Evolutionary conservation across 2,888 invertebrate species (phyloP), one percentile per base, ranked within the genome.

Genomic region (Meta bourneti): DNA sequence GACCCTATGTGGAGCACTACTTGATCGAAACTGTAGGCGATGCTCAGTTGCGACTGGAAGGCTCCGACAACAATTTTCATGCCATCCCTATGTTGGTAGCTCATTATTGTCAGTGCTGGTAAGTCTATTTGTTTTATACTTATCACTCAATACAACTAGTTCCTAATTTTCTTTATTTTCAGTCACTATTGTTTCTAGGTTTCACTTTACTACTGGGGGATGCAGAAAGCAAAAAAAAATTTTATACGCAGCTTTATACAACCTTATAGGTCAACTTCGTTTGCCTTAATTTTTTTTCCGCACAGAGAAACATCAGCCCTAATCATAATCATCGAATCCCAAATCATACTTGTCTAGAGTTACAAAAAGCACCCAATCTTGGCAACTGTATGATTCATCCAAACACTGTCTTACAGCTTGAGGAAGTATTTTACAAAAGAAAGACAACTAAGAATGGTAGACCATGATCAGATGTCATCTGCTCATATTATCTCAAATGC

Each of bases 1-100:
- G 98, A 1, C 97, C 98, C 9, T 98, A 98, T 95, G 98, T 98
- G 94, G 98, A 99, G 95, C 99, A 99, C 95, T 99, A 99, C 96
- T 96, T 99, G 94, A 98, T 99, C 94, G 98, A 98, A 95, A 97
- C 98, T 19, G 94, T 93, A 51, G 95, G 95, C 19, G 94, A 93
- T 51, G 97, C 97, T 85, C 96, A 97, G 94, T 96, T 98, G 93
- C 97, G 98, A 85, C 96, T 99, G 93, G 98, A 99, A 95, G 98
- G 98, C 91, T 98, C 98, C 69, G 97, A 98, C 94, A 98, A 98
- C 95, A 97, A 97, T 94, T 99, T 99, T 95, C 97, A 97, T 95
- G 98, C 98, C 94, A 98, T 99, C 95, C 98, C 98, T 72, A 97
- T 97, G 93, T 96, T 99, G 93, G 97, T 99, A 94, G 98, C 98